These are phyloP conservation scores for Spodoptera litura DNA, from an alignment of 1,140 invertebrate genomes.

Conservation along the genomic window DNA sequence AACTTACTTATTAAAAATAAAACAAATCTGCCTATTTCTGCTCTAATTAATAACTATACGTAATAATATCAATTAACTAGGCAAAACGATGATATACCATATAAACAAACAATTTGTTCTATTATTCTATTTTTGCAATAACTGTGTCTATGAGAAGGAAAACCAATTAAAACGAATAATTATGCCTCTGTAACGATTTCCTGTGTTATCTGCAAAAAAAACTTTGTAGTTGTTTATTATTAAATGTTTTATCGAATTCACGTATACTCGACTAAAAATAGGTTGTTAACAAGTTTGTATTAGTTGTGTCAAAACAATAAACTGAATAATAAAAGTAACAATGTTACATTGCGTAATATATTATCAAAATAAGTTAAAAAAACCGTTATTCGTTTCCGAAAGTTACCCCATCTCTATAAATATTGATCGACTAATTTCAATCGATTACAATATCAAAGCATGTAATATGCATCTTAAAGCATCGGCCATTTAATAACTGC, in stretches of 20 bases:
- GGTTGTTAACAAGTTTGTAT: background rate
- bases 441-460: slow-evolving; percentile 32
- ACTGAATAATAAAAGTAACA: no score
- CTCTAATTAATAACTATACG: no score
- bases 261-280: background rate
- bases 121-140: slow-evolving; percentile 12
- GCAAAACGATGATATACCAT: no score
- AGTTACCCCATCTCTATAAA: background rate
- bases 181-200: slow-evolving; percentile 9
- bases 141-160: background rate
- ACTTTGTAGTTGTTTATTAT: background rate
- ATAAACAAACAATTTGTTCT: no score
- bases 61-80: no score
- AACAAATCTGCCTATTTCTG: no score
- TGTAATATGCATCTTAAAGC: slow-evolving; percentile 35
- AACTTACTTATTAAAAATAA: no score
- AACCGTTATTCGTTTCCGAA: background rate
- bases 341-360: no score
- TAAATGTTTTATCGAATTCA: background rate
- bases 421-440: slow-evolving; percentile 30
- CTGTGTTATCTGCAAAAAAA: background rate
- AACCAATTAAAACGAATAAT: background rate
- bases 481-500: background rate
- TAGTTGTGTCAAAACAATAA: no score
- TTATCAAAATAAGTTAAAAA: background rate